Percentiles rank a stretch among this genome's conserved stretches.
These are phyloP conservation scores for Chydorus sphaericus DNA, from an alignment of 2,888 invertebrate species.

Conservation along the genomic window DNA sequence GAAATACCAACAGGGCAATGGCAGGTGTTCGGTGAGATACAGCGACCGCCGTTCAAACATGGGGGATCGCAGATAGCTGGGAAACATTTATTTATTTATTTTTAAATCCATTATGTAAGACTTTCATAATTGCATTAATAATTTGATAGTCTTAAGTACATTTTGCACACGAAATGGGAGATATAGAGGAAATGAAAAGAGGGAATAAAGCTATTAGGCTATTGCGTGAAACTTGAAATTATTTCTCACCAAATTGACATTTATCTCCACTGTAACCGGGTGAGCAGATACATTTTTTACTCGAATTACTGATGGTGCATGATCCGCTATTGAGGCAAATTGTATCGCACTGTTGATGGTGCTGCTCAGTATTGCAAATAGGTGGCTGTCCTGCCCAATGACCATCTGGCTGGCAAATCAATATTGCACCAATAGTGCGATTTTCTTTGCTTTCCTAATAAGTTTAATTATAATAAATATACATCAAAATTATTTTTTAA, in stretches of 20 bases:
- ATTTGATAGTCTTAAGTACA: neutral
- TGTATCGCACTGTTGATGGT: conserved; percentile 11
- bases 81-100: too few relatives aligned
- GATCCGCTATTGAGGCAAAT: conserved; percentile 14
- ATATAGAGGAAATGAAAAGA: neutral
- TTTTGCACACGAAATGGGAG: neutral
- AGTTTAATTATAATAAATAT: too few relatives aligned
- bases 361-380: conserved; percentile 10
- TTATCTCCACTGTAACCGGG: conserved; percentile 15
- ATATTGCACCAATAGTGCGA: neutral
- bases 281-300: conserved; percentile 12
- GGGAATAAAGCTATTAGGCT: too few relatives aligned
- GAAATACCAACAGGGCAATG: conserved; percentile 12
- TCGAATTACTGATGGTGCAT: neutral
- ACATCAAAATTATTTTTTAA: too few relatives aligned
- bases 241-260: conserved; percentile 12
- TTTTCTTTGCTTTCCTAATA: too few relatives aligned
- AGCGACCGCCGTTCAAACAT: conserved; percentile 16
- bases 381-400: conserved; percentile 12
- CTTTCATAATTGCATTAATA: neutral
- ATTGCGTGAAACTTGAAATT: neutral
- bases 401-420: conserved; percentile 13
- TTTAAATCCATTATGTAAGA: neutral
- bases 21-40: conserved; percentile 15
- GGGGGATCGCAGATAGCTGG: conserved; percentile 15